phyloP scores from a whole-genome alignment of 1,140 invertebrate genomes.

The Hyposmocoma kahamanoa region DNA sequence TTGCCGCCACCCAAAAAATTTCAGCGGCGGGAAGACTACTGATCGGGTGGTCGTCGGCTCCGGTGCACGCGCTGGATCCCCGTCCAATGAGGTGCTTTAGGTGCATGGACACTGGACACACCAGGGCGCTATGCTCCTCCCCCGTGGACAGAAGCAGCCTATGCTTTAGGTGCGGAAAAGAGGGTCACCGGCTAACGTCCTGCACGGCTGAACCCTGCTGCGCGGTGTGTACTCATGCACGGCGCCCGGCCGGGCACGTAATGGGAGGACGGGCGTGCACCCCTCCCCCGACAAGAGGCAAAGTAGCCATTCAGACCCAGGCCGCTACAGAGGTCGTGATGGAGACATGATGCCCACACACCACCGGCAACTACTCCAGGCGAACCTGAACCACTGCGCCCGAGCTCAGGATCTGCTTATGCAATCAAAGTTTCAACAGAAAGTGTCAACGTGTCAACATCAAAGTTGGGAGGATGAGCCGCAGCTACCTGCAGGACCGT shows the following conservation, averaged over 20 bases:
- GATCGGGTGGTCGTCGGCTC: constrained; percentile 9
- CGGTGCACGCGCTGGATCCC: constrained; percentile 8
- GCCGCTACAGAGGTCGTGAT: neutral
- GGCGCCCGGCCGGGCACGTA: constrained; percentile 9
- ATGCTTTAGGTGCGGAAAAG: constrained; percentile 12
- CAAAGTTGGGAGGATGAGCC: too few species aligned
- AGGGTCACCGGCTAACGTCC: constrained; percentile 9
- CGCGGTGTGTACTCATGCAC: constrained; percentile 2
- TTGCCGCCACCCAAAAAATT: constrained; percentile 3
- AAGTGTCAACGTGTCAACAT: too few species aligned
- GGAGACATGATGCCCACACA: neutral
- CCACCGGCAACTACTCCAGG: constrained; percentile 8
- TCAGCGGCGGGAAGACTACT: neutral
- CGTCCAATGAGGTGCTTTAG: constrained; percentile 20
- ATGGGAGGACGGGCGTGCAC: constrained; percentile 5
- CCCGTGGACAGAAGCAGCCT: constrained; percentile 5
- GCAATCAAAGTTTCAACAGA: too few species aligned
- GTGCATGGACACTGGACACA: constrained; percentile 13
- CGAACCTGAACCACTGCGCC: constrained; percentile 19
- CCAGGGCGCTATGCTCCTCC: constrained; percentile 10
- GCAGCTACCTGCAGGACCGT: too few species aligned
- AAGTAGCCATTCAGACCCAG: neutral
- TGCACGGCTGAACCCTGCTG: constrained; percentile 11
- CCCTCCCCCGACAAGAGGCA: neutral
- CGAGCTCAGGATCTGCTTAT: constrained; percentile 16